phyloP scores from a whole-genome alignment of 2,113 vertebrate genomes.

The Cariama cristata region DNA sequence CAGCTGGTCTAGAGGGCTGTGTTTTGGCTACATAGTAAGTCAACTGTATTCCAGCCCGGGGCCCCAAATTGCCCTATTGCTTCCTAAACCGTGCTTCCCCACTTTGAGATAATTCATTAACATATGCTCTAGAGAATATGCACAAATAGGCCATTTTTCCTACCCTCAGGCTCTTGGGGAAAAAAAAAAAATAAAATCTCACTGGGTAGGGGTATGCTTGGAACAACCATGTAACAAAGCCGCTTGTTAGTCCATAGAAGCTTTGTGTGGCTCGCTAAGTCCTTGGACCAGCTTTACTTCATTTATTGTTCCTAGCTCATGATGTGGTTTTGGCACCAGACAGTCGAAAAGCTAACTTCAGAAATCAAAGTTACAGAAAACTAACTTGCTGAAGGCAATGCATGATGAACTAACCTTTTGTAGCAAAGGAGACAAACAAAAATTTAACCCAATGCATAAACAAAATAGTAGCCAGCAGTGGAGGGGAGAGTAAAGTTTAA shows the following conservation, averaged over 20 bases:
- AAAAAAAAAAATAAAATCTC: neutral
- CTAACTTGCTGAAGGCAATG: neutral
- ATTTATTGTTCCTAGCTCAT: constrained; percentile 12
- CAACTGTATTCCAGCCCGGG: neutral
- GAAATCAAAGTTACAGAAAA: neutral
- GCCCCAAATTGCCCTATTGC: neutral
- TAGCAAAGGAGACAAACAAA: neutral
- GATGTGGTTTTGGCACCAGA: constrained; percentile 29
- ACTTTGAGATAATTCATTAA: neutral
- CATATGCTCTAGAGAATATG: rapidly evolving
- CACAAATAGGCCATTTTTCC: neutral
- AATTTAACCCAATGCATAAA: constrained; percentile 11
- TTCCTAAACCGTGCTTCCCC: neutral
- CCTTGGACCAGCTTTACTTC: constrained; percentile 6
- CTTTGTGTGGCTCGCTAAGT: neutral
- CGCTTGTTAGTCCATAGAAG: neutral
- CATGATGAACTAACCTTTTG: neutral
- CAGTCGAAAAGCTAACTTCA: neutral
- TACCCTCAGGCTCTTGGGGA: neutral
- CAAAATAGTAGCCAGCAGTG: neutral
- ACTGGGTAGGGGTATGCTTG: neutral
- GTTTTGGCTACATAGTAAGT: neutral
- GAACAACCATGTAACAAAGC: neutral
- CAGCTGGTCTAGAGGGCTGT: neutral
- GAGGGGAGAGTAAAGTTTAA: neutral